Base-by-base conservation (phyloP, 1,140 invertebrate species). In the Dendrolimus kikuchii region DNA sequence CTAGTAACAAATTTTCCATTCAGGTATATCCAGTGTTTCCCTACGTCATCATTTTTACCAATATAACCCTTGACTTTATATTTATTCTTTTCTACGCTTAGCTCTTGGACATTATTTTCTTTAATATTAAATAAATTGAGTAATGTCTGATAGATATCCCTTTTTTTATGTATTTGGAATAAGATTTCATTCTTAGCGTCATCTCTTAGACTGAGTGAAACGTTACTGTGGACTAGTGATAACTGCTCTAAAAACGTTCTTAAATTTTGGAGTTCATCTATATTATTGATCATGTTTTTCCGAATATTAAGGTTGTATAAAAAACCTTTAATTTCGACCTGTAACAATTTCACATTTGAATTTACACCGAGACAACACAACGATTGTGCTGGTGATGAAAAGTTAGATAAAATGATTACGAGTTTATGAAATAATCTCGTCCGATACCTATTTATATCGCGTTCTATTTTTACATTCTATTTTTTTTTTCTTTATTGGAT, bases 231-330 rank as follows among this genome's bases (percentile, higher is more conserved):
- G 5, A 91, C 86, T 55, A 93, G 64, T 39, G 89, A 85, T 52
- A 92, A 67, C n/a, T 82, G 81, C 77, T 92, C 88, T 38, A 93
- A 57, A 42, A 83, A 75, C 42, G 65, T 73, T 67, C 88, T 88
- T 38, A 92, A 88, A 51, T 84, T 82, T 66, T 91, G 89, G 4
- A 93, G 51, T 69, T 92, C 91, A 41, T 89, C 71, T 5, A 77
- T 68, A 46, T 71, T 60, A 60, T 90, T 89, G 7, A 91, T 75
- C 7, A 68, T 62, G 71, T 90, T 89, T 66, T 84, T 88, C 59
- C 92, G 82, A 37, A 93, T 91, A 36, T 91, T 90, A 8, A 89
- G 67, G 67, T 91, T 92, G 61, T 89, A 88, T 53, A 93, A 87
- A 57, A 93, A 89, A 39, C 90, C 88, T 61, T 88, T 85, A 38